Evolutionary conservation across 2,797 vertebrate species (phyloP), one percentile per base, ranked within the genome.

Genomic region (Bufotes viridis): DNA sequence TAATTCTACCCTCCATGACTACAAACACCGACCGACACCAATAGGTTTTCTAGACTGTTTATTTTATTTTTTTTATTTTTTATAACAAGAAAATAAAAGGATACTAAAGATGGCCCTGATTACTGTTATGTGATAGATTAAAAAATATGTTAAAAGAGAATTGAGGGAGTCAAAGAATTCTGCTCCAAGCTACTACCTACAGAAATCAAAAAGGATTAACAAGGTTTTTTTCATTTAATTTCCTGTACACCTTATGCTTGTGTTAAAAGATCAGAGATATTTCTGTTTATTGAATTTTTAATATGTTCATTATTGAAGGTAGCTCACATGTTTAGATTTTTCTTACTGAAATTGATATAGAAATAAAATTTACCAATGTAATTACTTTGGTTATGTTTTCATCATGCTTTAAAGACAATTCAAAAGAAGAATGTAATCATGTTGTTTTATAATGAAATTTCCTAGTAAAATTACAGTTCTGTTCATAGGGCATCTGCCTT

Each of bases 261-360:
- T 96, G 95, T 95, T 95, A 95, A 94, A 92, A 96, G 95, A 96
- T 96, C 95, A 96, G 94, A 96, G 95, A 96, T 96, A 96, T 93
- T 95, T 93, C 93, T 95, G 95, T 95, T 96, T 96, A 95, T 95
- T 96, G 95, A 95, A 95, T 95, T 96, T 96, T 96, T 95, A 96
- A 96, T 96, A 95, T 95, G 95, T 95, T 96, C 94, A 94, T 96
- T 96, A 96, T 95, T 95, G 95, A 96, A 96, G 94, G 92, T 93
- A 91, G 93, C 93, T 91, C 91, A 93, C 94, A 94, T 94, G 93
- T 95, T 94, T 95, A 92, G 93, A 90, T 94, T 92, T 92, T 84
- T 20, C 7, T 86, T 69, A 92, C 93, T 94, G 92, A 91, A 93
- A 92, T 92, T 92, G 91, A 89, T 95, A 93, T 94, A 94, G 93